Conservation (phyloP, 2,797 vertebrate genomes). For the Psittacula echo region DNA sequence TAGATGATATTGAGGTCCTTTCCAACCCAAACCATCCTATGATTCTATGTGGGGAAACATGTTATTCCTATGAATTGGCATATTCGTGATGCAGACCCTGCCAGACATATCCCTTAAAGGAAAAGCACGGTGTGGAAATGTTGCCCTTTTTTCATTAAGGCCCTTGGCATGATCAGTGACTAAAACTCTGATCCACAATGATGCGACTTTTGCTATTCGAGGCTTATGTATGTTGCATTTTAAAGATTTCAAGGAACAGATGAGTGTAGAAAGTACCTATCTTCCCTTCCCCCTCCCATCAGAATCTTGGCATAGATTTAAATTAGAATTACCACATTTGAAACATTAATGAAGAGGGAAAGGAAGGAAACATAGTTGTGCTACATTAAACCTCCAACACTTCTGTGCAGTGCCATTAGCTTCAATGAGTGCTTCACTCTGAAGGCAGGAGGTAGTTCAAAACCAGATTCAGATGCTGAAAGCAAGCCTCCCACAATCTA, state of each 20-base stretch:
- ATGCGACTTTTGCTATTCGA: neutral
- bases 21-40: neutral
- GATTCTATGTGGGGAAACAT: neutral
- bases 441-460: neutral
- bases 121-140: neutral
- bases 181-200: neutral
- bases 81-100: neutral
- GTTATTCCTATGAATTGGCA: neutral
- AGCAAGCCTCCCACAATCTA: neutral
- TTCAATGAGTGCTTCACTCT: neutral
- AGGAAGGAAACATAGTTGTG: neutral
- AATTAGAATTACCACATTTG: neutral
- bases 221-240: neutral
- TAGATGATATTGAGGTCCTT: neutral
- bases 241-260: neutral
- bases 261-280: neutral
- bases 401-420: neutral
- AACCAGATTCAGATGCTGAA: neutral
- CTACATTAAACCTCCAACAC: neutral
- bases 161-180: neutral
- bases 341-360: neutral
- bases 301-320: neutral
- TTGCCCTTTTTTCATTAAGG: neutral
- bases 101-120: neutral
- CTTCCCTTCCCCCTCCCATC: neutral